phyloP scores from a whole-genome alignment of 2,888 invertebrate species.

The Escarpia spicata region DNA sequence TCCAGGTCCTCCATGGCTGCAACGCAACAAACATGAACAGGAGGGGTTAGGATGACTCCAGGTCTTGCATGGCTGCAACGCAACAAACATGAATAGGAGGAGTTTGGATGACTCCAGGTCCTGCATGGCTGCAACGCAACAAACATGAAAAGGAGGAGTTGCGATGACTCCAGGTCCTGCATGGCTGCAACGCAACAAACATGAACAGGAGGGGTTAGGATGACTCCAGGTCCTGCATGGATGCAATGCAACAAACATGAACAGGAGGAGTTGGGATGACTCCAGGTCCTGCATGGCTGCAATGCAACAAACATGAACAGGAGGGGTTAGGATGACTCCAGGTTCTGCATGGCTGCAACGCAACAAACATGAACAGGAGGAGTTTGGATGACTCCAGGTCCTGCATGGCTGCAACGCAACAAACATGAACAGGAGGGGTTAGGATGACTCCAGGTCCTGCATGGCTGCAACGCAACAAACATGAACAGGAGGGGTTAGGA shows the following conservation, averaged over 20 bases:
- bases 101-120: conserved; percentile 88
- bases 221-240: conserved; percentile 82
- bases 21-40: conserved; percentile 75
- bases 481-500: conserved; percentile 91
- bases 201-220: conserved; percentile 91
- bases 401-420: conserved; percentile 66
- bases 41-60: conserved; percentile 88
- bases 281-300: conserved; percentile 78
- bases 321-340: conserved; percentile 88
- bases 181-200: conserved; percentile 59
- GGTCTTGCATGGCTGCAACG: conserved; percentile 71
- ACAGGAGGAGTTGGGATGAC: conserved; percentile 87
- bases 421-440: conserved; percentile 85
- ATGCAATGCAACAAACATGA: conserved; percentile 69
- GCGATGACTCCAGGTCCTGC: conserved; percentile 84
- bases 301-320: conserved; percentile 75
- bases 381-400: conserved; percentile 88
- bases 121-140: conserved; percentile 66
- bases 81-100: conserved; percentile 79
- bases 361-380: conserved; percentile 79
- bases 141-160: conserved; percentile 85
- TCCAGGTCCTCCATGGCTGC: not conserved
- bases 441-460: conserved; percentile 84
- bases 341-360: conserved; percentile 71
- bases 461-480: conserved; percentile 59